A percentile compares a stretch with the other conserved stretches of the same genome.
These are phyloP conservation scores for Drosophila rufa DNA, from an alignment of 1,140 invertebrate genomes.

Conservation along the genomic window DNA sequence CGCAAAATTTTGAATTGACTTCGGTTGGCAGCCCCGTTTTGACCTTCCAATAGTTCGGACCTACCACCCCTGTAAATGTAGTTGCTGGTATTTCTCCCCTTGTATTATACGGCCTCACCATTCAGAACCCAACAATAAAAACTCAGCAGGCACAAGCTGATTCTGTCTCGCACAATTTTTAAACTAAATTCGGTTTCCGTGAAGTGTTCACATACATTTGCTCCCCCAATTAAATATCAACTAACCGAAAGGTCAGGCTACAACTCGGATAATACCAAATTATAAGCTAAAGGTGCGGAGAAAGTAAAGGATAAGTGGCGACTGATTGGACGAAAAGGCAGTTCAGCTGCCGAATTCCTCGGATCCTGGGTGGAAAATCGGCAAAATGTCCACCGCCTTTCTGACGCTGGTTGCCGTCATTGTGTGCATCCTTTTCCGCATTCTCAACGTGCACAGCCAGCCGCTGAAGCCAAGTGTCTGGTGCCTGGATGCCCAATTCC, in stretches of 20 bases:
- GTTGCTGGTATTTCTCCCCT: too few species aligned
- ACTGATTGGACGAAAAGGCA: conserved; percentile 32
- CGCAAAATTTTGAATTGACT: too few species aligned
- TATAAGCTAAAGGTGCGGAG: not conserved
- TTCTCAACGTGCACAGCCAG: conserved; percentile 93
- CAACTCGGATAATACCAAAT: not conserved
- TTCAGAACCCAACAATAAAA: not conserved
- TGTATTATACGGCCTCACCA: too few species aligned
- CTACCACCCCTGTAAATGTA: too few species aligned
- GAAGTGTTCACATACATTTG: conserved; percentile 16
- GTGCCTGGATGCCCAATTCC: conserved; percentile 90
- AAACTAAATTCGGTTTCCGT: conserved; percentile 42
- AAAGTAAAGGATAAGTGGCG: conserved; percentile 26
- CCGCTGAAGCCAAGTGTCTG: conserved; percentile 90
- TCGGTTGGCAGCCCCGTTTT: too few species aligned
- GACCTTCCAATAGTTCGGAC: too few species aligned
- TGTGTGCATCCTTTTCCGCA: conserved; percentile 91
- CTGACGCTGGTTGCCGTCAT: conserved; percentile 91
- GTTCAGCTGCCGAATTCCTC: conserved; percentile 20
- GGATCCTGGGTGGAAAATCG: conserved; percentile 21
- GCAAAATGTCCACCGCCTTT: conserved; percentile 90
- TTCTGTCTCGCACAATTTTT: conserved; percentile 17
- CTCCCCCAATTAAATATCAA: conserved; percentile 6
- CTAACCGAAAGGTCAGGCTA: too few species aligned
- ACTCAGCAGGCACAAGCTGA: conserved; percentile 10